Conservation (phyloP, 2,888 invertebrate species). For the Andrena dorsata region DNA sequence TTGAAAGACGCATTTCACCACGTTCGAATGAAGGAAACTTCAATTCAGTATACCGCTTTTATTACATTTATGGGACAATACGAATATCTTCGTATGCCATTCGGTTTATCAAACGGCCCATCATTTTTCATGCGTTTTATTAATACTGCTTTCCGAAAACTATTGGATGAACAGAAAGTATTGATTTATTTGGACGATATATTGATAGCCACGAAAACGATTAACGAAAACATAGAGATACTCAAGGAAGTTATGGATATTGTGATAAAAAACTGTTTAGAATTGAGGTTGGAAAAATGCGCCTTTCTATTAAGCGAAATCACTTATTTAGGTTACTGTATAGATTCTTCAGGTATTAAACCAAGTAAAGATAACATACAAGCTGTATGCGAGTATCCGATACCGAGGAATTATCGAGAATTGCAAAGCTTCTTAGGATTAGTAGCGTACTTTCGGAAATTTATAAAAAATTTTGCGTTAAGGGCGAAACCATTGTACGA, state of each 20-base stretch:
- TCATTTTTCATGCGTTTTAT: slow-evolving; percentile 16
- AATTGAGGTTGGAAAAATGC: slow-evolving; percentile 59
- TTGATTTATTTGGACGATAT: slow-evolving; percentile 13
- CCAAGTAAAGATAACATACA: slow-evolving; percentile 34
- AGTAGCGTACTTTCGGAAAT: slow-evolving; percentile 1
- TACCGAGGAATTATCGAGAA: slow-evolving; percentile 9
- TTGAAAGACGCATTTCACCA: slow-evolving; percentile 24
- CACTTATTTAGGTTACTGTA: slow-evolving; percentile 60
- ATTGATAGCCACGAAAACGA: slow-evolving; percentile 16
- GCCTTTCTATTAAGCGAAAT: slow-evolving; percentile 59
- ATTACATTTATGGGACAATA: slow-evolving; percentile 19
- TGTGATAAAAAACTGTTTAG: slow-evolving; percentile 27
- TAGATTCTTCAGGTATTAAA: slow-evolving; percentile 48
- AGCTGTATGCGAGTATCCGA: neutral
- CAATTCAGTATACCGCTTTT: neutral
- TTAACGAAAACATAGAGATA: slow-evolving; percentile 36
- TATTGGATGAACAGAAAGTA: slow-evolving; percentile 17
- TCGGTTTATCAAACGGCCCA: neutral
- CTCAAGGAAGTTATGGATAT: slow-evolving; percentile 25
- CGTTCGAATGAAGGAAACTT: slow-evolving; percentile 1
- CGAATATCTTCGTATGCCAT: slow-evolving; percentile 5
- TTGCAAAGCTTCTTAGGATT: neutral
- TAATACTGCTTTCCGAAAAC: neutral
- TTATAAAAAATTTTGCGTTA: slow-evolving; percentile 22
- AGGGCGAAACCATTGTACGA: slow-evolving; percentile 17